These are phyloP conservation scores for Xiphias gladius DNA, from an alignment of 2,113 vertebrate genomes.

Conservation along the genomic window DNA sequence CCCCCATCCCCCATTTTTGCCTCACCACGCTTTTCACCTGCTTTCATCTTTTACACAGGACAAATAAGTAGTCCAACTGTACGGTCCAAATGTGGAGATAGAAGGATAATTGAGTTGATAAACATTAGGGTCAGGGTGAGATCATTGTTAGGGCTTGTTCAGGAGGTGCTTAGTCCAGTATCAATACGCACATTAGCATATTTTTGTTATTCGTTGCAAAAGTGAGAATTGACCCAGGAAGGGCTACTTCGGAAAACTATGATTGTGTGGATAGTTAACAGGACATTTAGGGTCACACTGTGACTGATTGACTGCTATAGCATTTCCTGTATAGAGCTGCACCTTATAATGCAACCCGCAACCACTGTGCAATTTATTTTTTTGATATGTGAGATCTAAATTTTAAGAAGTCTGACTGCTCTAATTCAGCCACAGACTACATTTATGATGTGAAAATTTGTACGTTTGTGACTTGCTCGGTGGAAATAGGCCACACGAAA, in stretches of 20 bases:
- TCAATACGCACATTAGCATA: slow-evolving; percentile 74
- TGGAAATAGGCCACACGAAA: slow-evolving; percentile 74
- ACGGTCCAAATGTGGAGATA: slow-evolving; percentile 77
- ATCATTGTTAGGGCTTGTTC: slow-evolving; percentile 77
- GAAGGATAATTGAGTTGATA: slow-evolving; percentile 86
- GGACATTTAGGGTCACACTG: slow-evolving; percentile 62
- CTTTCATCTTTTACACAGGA: slow-evolving; percentile 86
- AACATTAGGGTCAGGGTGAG: slow-evolving; percentile 81
- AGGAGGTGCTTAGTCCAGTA: slow-evolving; percentile 73
- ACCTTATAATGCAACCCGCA: slow-evolving; percentile 61
- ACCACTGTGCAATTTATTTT: slow-evolving; percentile 69
- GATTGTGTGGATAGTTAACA: slow-evolving; percentile 70
- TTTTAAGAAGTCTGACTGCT: slow-evolving; percentile 65
- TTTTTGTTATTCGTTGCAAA: slow-evolving; percentile 70
- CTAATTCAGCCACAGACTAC: slow-evolving; percentile 67
- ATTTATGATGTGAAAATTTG: slow-evolving; percentile 70
- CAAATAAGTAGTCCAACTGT: slow-evolving; percentile 77
- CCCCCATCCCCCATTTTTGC: slow-evolving; percentile 71
- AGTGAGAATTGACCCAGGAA: slow-evolving; percentile 68
- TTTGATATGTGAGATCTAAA: slow-evolving; percentile 70
- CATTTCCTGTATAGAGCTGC: slow-evolving; percentile 39
- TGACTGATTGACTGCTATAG: slow-evolving; percentile 31
- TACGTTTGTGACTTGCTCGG: slow-evolving; percentile 66
- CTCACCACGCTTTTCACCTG: slow-evolving; percentile 74
- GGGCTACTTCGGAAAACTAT: slow-evolving; percentile 59